Evolutionary conservation across 2,888 invertebrate genomes (phyloP).

Genomic region (Eupithecia abbreviata): DNA sequence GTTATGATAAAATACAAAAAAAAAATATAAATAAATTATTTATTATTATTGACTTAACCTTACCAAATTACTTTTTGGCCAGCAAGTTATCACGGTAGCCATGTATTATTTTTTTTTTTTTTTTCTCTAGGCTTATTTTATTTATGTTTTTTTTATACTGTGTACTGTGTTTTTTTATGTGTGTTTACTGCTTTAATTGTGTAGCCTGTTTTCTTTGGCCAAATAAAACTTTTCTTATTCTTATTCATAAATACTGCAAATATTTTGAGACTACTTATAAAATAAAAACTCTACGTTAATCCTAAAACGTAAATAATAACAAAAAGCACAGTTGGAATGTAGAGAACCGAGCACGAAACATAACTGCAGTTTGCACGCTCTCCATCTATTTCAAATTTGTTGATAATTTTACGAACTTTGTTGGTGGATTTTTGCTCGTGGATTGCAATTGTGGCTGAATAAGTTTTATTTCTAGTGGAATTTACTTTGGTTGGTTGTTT

Average conservation of each 20-base stretch:
- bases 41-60: background rate
- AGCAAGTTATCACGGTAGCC: too few relatives aligned
- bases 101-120: too few relatives aligned
- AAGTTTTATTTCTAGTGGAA: slow-evolving; percentile 62
- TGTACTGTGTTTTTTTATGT: too few relatives aligned
- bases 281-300: slow-evolving; percentile 46
- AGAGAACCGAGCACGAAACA: slow-evolving; percentile 38
- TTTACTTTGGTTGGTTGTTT: slow-evolving; percentile 49
- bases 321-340: slow-evolving; percentile 41
- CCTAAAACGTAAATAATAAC: slow-evolving; percentile 46
- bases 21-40: too few relatives aligned
- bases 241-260: too few relatives aligned
- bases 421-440: slow-evolving; percentile 72
- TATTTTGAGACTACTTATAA: background rate
- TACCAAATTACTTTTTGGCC: background rate
- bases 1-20: background rate
- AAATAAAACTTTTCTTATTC: too few relatives aligned
- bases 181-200: too few relatives aligned
- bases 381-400: slow-evolving; percentile 62
- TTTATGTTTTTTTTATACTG: too few relatives aligned
- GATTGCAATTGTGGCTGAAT: slow-evolving; percentile 51
- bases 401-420: slow-evolving; percentile 73
- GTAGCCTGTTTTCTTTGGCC: too few relatives aligned
- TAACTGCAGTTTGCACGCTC: slow-evolving; percentile 50
- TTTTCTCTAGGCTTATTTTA: too few relatives aligned